These are phyloP conservation scores for Crotalus helleri DNA, from an alignment of 2,113 vertebrate genomes.

Conservation along the genomic window DNA sequence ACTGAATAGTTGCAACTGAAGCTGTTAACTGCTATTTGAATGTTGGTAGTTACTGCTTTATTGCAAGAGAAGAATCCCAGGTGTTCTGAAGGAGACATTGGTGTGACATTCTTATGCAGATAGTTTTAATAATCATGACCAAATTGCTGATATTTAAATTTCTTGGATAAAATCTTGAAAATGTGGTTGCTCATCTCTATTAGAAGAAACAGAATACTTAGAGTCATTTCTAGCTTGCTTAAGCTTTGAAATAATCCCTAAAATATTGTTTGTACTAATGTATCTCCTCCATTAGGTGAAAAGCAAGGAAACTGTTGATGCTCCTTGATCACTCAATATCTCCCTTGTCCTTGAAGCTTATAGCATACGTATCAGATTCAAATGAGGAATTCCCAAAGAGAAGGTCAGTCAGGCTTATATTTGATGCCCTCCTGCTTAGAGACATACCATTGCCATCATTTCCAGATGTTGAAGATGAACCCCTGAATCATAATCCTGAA, in stretches of 20 bases:
- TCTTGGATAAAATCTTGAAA: not conserved
- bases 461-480: not conserved
- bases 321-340: not conserved
- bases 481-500: not conserved
- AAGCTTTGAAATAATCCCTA: not conserved
- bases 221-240: not conserved
- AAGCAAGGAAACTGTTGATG: not conserved
- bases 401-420: not conserved
- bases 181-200: not conserved
- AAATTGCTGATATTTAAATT: not conserved
- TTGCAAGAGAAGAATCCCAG: not conserved
- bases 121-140: not conserved
- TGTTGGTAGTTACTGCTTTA: not conserved
- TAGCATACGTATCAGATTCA: not conserved
- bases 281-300: not conserved
- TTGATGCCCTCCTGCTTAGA: not conserved
- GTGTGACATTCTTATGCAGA: not conserved
- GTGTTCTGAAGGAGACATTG: not conserved
- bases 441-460: not conserved
- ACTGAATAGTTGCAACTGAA: not conserved
- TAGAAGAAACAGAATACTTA: not conserved
- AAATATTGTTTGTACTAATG: not conserved
- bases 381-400: not conserved
- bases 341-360: not conserved
- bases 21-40: not conserved